Evolutionary conservation across 2,888 invertebrate genomes (phyloP), one percentile per base, ranked within the genome.

Genomic region (Lycophotia porphyrea): DNA sequence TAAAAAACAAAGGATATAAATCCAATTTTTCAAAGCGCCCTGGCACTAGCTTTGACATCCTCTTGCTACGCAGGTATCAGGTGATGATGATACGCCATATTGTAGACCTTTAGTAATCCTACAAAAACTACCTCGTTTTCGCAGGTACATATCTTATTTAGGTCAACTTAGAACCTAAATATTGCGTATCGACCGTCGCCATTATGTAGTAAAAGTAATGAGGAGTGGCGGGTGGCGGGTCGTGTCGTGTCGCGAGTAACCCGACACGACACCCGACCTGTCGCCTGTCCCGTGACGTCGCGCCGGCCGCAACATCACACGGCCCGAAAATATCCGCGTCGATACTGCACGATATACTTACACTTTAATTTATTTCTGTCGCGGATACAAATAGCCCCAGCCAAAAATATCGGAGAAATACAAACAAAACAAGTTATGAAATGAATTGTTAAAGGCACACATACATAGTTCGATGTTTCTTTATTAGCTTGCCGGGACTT

Each of bases 221-320:
- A 73, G 63, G 58, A 63, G 61, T 31, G 72, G 42, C 34, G 34
- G 31, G 58, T n/a, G n/a, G n/a, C 36, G 52, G 0, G 18, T 36
- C 36, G 36, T 36, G 36, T 36, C 36, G 42, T 11, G 49, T 27
- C 39, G 58, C 21, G 34, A 44, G 78, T 63, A 67, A 67, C 61
- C 52, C 47, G 61, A 73, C 79, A 63, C 44, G 71, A 2, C n/a
- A 5, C 52, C 27, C 31, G 47, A 79, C 80, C 74, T 68, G 58
- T 31, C 55, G 31, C 2, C 18, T 18, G 74, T 7, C 49, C 55
- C 58, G 74, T 58, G 79, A 63, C 79, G 79, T 73, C 79, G 24
- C 47, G n/a, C 42, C 47, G 34, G 24, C n/a, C 74, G 47, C 66
- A 27, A 72, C n/a, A 34, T 24, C 42, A 27, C 58, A n/a, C 36